Evolutionary conservation across 92 coral and sea anemone genomes (phyloP), one percentile per base, ranked within the genome.

Genomic region (Muricea muricata): DNA sequence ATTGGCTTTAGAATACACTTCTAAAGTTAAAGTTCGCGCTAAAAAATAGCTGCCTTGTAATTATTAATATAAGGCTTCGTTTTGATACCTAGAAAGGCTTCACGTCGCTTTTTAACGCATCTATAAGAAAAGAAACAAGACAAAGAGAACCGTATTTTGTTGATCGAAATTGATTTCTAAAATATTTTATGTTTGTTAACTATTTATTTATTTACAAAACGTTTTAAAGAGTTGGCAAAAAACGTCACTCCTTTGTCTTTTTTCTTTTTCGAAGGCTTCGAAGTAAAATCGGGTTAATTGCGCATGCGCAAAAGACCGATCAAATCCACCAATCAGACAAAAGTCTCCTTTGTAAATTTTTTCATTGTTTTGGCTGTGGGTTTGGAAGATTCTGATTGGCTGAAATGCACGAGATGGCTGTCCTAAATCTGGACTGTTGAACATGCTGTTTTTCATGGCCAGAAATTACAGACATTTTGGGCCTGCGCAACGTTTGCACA

Each of bases 211-310:
- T n/a, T n/a, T 34, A 65, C 28, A 23, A 65, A 2, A 65, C 13
- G 28, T 5, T 28, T 12, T 20, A n/a, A 13, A 65, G 72, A 25
- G 33, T 28, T 34, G 33, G 14, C 33, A 12, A 12, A 26, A 65
- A 65, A 28, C 72, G n/a, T 65, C 30, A 4, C 72, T 65, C 72
- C 33, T n/a, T n/a, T n/a, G n/a, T n/a, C n/a, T n/a, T n/a, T n/a
- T n/a, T n/a, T 18, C 3, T 26, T 25, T 77, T 85, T 78, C 50
- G 50, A 42, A 7, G 8, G 14, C 50, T 42, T 42, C 50, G 50
- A 42, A 42, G 14, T 7, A 42, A 42, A 42, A 42, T 42, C 7
- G 14, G 7, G 50, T n/a, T n/a, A n/a, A 42, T 7, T 42, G 50
- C 50, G 50, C 50, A 14, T 42, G 50, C 50, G 50, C 50, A 42